Percentiles rank a stretch among this genome's conserved stretches.
Conservation (phyloP, 1,140 invertebrate species). For the Acyrthosiphon pisum region DNA sequence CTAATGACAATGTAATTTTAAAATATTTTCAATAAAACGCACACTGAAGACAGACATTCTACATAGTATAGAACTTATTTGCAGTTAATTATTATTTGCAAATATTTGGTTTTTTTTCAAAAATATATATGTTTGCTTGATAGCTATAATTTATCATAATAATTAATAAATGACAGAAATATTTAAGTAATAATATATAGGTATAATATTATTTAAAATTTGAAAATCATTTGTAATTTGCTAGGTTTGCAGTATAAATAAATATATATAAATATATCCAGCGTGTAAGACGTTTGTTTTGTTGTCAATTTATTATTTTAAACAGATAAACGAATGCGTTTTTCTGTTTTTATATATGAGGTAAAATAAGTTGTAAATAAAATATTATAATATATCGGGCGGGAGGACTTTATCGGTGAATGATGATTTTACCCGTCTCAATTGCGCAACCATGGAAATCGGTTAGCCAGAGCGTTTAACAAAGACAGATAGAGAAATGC, state of each 20-base stretch:
- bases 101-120: background rate
- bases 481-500: conserved; percentile 9
- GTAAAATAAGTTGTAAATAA: background rate
- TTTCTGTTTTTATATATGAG: background rate
- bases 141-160: background rate
- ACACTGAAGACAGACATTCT: background rate
- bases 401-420: background rate
- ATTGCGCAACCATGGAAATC: conserved; percentile 10
- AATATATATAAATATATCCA: background rate
- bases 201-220: background rate
- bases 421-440: background rate
- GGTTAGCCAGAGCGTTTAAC: background rate
- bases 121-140: background rate
- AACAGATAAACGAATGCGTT: background rate
- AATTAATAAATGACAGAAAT: background rate
- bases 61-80: background rate
- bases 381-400: background rate
- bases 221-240: background rate
- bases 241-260: too few species aligned
- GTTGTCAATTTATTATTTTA: background rate
- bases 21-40: background rate
- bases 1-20: background rate
- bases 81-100: background rate
- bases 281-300: background rate
- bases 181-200: background rate